Evolutionary conservation across 1,140 invertebrate genomes (phyloP).

Genomic region (Polypedilum pembai): DNA sequence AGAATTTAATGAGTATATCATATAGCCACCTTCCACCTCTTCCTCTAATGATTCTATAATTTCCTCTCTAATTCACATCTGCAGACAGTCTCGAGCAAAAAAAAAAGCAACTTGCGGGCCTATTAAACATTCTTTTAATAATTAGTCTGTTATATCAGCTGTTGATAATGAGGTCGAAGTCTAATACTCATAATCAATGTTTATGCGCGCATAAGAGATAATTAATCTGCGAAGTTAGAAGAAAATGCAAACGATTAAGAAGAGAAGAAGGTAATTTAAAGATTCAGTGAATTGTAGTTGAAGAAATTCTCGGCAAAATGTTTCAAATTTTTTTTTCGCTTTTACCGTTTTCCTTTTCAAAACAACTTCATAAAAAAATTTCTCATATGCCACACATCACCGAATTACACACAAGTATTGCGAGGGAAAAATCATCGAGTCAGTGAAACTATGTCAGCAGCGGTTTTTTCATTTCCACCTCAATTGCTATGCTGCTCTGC

Average conservation of each 20-base stretch:
- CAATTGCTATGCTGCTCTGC: conserved; percentile 1
- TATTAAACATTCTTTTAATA: neutral
- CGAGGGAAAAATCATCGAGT: neutral
- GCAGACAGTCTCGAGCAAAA: too few relatives aligned
- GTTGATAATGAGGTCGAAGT: conserved; percentile 2
- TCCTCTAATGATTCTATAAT: neutral
- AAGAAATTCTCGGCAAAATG: neutral
- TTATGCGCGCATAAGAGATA: neutral
- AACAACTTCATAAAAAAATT: neutral
- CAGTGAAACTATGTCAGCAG: neutral
- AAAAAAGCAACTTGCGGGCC: neutral
- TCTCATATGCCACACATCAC: conserved; percentile 10
- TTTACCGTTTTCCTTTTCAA: neutral
- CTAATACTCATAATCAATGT: conserved; percentile 1
- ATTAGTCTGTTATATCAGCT: neutral
- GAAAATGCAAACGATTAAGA: neutral
- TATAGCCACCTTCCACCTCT: neutral
- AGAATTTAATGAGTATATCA: neutral
- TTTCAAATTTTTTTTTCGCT: neutral
- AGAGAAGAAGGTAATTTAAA: conserved; percentile 1
- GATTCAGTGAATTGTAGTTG: neutral
- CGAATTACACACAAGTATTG: neutral
- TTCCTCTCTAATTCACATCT: neutral
- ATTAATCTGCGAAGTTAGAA: neutral
- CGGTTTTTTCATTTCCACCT: neutral